Evolutionary conservation across 2,797 vertebrate species (phyloP), one percentile per base, ranked within the genome.

Genomic region (Monodelphis domestica): DNA sequence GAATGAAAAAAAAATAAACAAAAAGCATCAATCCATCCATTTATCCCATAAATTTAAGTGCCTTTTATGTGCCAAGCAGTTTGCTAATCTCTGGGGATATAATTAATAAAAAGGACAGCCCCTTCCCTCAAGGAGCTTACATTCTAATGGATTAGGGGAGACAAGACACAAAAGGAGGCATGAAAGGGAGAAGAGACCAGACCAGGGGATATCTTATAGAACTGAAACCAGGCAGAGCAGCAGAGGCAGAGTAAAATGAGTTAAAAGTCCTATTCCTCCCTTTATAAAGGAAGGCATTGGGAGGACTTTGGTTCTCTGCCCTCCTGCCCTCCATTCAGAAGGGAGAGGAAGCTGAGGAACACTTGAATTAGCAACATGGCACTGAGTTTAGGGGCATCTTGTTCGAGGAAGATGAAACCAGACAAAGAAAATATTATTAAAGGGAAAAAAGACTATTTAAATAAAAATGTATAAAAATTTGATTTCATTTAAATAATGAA

Each of bases 341-440:
- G n/a, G 63, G 15, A 38, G 33, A 21, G 2, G 15, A 38, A 14
- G 5, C 15, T 38, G 38, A 70, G 63, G 14, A 63, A 63, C 30
- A 70, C 2, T 6, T 70, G 59, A 70, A 26, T 70, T 70, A 70
- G 63, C 63, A 70, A 70, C 26, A 38, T 9, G 15, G n/a, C 38
- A n/a, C 17, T 70, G 28, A 70, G n/a, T 38, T 70, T 38, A 38
- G n/a, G 63, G 33, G 70, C 17, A 38, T 38, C 33, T 70, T 38
- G 17, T 70, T 21, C 5, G 28, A 14, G 38, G n/a, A n/a, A 70
- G 63, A 70, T 38, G 2, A 70, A 70, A 70, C 33, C 4, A 38
- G 12, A 26, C 15, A 70, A 3, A 1, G 94, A 94, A 97, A 97
- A 97, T 90, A 96, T 57, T 93, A 95, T 97, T 95, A 94, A 70